Percentiles rank a stretch among this genome's conserved stretches.
phyloP scores from a whole-genome alignment of 2,888 invertebrate species.

The Trachelus tabidus region DNA sequence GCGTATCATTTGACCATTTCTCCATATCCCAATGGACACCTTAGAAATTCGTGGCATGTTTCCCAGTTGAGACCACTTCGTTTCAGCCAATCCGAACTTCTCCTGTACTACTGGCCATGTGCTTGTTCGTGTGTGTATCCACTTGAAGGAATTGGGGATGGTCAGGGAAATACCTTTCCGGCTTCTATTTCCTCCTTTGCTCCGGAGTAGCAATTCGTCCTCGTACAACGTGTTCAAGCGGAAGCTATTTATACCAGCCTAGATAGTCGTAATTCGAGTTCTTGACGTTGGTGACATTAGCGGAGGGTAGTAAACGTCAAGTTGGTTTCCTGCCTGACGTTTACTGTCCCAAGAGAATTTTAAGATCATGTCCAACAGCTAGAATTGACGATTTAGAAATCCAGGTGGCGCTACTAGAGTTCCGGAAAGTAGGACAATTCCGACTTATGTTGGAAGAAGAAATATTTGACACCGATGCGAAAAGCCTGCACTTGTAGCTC shows the following conservation, averaged over 20 bases:
- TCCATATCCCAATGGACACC: neutral
- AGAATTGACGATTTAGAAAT: neutral
- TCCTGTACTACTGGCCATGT: neutral
- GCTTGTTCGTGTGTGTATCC: neutral
- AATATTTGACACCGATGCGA: neutral
- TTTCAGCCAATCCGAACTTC: neutral
- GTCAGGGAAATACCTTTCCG: neutral
- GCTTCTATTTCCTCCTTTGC: neutral
- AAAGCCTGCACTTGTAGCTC: neutral
- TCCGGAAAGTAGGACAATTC: neutral
- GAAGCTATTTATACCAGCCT: neutral
- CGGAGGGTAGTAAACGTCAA: neutral
- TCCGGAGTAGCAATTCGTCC: neutral
- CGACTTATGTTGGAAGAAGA: neutral
- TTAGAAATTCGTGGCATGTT: neutral
- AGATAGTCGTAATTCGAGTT: neutral
- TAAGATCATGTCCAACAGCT: neutral
- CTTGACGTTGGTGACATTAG: neutral
- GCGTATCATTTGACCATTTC: neutral
- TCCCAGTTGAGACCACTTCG: neutral
- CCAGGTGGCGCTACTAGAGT: neutral
- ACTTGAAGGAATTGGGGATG: neutral
- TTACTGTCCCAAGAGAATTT: neutral
- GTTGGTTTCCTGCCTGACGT: neutral
- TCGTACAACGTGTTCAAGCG: neutral